phyloP scores from a whole-genome alignment of 2,797 vertebrate genomes.

The Lepus townsendii region DNA sequence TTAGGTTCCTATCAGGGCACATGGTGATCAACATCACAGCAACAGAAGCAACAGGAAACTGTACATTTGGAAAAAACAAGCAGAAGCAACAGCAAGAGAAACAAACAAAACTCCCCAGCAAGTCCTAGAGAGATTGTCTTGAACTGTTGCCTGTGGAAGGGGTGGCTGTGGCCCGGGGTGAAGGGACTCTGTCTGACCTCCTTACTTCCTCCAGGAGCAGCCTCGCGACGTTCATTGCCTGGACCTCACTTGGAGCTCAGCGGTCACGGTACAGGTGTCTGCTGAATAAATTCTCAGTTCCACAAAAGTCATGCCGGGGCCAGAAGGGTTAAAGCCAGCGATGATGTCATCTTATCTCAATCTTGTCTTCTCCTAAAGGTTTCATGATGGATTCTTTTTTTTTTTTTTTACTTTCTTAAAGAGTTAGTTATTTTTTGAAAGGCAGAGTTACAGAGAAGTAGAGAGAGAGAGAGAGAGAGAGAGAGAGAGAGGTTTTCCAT shows the following conservation, averaged over 20 bases:
- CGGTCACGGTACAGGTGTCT: not conserved
- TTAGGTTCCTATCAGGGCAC: not conserved
- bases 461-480: no score
- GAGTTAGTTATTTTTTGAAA: no score
- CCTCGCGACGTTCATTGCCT: not conserved
- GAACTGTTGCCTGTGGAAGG: not conserved
- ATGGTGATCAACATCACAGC: conserved; percentile 7
- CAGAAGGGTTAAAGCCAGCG: not conserved
- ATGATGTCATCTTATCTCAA: not conserved
- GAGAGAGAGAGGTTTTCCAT: no score
- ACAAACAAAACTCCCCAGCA: not conserved
- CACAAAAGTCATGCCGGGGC: not conserved
- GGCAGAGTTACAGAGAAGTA: no score
- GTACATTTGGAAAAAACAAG: not conserved
- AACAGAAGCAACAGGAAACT: not conserved
- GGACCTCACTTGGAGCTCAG: not conserved
- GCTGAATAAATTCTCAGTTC: not conserved
- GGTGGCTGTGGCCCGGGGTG: not conserved
- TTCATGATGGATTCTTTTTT: not conserved
- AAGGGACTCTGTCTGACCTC: no score
- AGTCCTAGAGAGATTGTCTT: not conserved
- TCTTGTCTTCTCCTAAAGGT: not conserved
- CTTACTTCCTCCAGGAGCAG: not conserved
- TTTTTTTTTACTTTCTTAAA: no score
- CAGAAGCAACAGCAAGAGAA: not conserved